Evolutionary conservation across 2,888 invertebrate genomes (phyloP).

Genomic region (Tetragonisca angustula): DNA sequence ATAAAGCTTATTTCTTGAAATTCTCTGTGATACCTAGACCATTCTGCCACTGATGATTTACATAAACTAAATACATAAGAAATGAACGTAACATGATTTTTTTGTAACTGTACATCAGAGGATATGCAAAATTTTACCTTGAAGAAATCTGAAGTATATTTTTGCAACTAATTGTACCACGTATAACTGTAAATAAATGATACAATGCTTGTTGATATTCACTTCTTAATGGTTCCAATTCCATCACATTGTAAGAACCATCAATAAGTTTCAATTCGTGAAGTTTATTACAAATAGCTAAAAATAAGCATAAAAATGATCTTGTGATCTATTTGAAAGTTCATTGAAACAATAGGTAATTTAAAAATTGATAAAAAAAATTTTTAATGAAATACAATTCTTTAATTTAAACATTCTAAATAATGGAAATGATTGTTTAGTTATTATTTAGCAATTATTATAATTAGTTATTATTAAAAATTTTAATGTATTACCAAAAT

Average conservation of each 20-base stretch:
- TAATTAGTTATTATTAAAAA: background rate
- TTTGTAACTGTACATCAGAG: background rate
- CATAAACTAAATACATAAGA: conserved; percentile 2
- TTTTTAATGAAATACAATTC: background rate
- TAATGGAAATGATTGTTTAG: background rate
- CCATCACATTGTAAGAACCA: conserved; percentile 88
- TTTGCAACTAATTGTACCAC: conserved; percentile 78
- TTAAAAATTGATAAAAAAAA: background rate
- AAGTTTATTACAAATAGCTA: conserved; percentile 88
- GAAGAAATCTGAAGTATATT: conserved; percentile 71
- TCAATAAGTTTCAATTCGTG: conserved; percentile 89
- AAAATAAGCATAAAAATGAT: conserved; percentile 42
- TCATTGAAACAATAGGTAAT: background rate
- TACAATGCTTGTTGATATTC: conserved; percentile 89
- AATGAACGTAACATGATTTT: background rate
- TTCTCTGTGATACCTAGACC: conserved; percentile 89
- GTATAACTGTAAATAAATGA: conserved; percentile 87
- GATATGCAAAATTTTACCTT: conserved; percentile 63
- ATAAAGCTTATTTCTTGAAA: conserved; percentile 90
- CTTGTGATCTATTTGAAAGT: background rate
- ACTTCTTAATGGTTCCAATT: conserved; percentile 89
- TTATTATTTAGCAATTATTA: background rate
- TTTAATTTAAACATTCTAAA: background rate
- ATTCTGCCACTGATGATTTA: conserved; percentile 80
- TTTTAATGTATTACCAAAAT: conserved; percentile 83